Evolutionary conservation across 2,113 vertebrate species (phyloP), one percentile per base, ranked within the genome.

Genomic region (Dunckerocampus dactyliophorus): DNA sequence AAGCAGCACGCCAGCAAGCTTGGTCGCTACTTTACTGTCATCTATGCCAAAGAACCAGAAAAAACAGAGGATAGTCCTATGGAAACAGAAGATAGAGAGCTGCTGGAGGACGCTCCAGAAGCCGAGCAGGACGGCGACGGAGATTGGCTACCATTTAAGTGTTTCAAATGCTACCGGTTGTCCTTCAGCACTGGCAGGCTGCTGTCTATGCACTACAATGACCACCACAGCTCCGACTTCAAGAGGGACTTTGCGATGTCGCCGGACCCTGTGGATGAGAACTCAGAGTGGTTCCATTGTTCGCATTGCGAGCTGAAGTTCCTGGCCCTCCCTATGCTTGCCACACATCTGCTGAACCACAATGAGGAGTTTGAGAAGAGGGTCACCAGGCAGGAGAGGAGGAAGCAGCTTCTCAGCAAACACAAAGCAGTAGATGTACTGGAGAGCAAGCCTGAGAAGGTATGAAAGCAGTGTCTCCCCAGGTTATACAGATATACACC

Each of bases 281-380:
- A 81, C 3, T 71, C 69, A 0, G 91, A 95, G 67, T 77, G 91
- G 75, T 98, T 93, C 87, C 94, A 95, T 80, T 99, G 97, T 88
- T 93, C 92, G 77, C 95, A 99, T 89, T 99, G 97, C 74, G 94
- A 96, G 75, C 90, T 87, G 9, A 97, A 93, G 80, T 91, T 97
- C 83, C 88, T 93, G 75, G 91, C 89, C 71, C 93, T 89, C 0
- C 90, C 92, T 2, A 89, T 92, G 69, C 89, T 99, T 81, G 92
- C 94, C 3, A 60, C 86, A n/a, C 97, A 99, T 86, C 93, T 99
- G 74, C 91, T 87, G 69, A 79, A 92, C 72, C 97, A 99, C 92
- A 97, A 94, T 10, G 95, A 98, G 69, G 94, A 97, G 79, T 97
- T 97, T 89, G 91, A 97, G 89, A 97, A 96, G 89, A 91, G 92